Percentiles rank a stretch among this genome's conserved stretches.
Evolutionary conservation across 2,797 vertebrate species (phyloP).

Genomic region (Coluber constrictor): DNA sequence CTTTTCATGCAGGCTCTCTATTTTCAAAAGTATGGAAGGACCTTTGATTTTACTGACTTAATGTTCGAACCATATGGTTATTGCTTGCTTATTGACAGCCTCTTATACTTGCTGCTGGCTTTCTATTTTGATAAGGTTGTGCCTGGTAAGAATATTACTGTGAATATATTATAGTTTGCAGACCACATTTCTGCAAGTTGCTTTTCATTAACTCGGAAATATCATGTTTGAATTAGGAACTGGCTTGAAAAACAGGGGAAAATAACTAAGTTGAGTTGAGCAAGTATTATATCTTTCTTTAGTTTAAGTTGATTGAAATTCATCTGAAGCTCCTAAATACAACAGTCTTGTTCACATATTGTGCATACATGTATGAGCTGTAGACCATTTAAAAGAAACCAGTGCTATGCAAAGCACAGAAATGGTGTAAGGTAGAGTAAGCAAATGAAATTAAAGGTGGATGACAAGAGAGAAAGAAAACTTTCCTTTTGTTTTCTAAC

Average conservation of each 20-base stretch:
- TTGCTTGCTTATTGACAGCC: slow-evolving; percentile 81
- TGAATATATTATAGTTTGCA: neutral
- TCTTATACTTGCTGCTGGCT: slow-evolving; percentile 83
- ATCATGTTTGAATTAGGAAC: neutral
- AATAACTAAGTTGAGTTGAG: neutral
- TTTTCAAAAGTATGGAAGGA: slow-evolving; percentile 80
- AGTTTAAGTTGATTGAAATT: neutral
- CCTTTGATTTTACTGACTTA: slow-evolving; percentile 78
- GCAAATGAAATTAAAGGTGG: neutral
- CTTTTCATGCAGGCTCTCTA: slow-evolving; percentile 76
- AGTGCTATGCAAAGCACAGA: neutral
- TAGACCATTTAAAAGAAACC: neutral
- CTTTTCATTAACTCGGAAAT: neutral
- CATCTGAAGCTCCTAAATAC: neutral
- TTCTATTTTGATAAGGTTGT: slow-evolving; percentile 90
- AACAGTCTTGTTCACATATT: neutral
- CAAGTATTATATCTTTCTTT: neutral
- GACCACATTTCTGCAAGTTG: neutral
- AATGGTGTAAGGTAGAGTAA: neutral
- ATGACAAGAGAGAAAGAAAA: neutral
- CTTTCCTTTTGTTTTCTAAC: neutral
- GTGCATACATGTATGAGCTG: neutral
- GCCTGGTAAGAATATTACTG: slow-evolving; percentile 74
- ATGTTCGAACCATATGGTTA: slow-evolving; percentile 77
- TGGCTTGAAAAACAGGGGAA: neutral